Conservation (phyloP, 2,888 invertebrate genomes). For the Notodonta ziczac region DNA sequence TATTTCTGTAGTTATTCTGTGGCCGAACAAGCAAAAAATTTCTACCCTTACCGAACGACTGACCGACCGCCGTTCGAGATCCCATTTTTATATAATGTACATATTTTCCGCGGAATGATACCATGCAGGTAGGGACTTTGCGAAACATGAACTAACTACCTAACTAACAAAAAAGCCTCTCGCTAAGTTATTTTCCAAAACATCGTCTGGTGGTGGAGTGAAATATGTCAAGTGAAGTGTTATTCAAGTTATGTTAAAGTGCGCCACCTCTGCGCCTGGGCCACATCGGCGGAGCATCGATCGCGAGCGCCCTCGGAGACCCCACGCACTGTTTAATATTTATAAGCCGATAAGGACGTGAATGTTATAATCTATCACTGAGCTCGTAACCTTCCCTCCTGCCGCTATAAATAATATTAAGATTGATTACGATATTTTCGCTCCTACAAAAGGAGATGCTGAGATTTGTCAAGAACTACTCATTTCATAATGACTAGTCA, state of each 20-base stretch:
- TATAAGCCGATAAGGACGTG: constrained; percentile 2
- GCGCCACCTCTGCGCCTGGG: not conserved
- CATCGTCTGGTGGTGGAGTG: too few species aligned
- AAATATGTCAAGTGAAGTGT: too few species aligned
- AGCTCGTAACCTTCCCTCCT: not conserved
- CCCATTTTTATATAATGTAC: too few species aligned
- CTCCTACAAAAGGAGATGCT: not conserved
- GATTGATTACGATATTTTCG: constrained; percentile 1
- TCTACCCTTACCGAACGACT: not conserved
- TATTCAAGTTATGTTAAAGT: too few species aligned
- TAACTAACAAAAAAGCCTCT: too few species aligned
- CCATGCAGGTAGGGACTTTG: not conserved
- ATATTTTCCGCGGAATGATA: not conserved
- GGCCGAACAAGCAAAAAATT: too few species aligned
- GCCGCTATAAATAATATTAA: constrained; percentile 1
- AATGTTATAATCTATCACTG: constrained; percentile 3
- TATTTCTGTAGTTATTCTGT: constrained; percentile 2
- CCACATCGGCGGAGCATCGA: not conserved
- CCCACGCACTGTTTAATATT: constrained; percentile 4
- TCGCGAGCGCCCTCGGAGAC: not conserved
- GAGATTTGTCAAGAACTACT: not conserved
- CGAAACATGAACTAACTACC: too few species aligned
- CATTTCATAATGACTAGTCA: not conserved
- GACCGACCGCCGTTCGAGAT: too few species aligned
- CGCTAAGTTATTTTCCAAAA: too few species aligned